Evolutionary conservation across 2,797 vertebrate species (phyloP), one percentile per base, ranked within the genome.

Genomic region (Micrastur ruficollis): DNA sequence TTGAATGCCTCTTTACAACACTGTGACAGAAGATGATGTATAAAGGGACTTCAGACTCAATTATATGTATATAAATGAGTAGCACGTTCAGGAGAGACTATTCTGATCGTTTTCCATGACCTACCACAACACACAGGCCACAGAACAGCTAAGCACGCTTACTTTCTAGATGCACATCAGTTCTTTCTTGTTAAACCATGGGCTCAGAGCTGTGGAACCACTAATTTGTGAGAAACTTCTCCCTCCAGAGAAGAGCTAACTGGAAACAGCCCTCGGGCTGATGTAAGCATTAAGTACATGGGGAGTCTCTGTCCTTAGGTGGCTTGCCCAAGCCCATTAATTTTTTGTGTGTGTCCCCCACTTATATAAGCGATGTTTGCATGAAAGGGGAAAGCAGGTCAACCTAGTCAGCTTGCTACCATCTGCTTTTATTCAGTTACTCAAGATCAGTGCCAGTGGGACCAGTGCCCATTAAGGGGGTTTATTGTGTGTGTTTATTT

Each of bases 381-480:
- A 83, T 85, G 96, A 96, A 90, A 96, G 96, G 94, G 88, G 93
- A 97, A 97, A 97, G 94, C 94, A 96, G 97, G 97, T 97, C 97
- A 97, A 89, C 94, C 73, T 68, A 56, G 82, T 63, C 93, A 87
- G 93, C 87, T 91, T 89, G 61, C 86, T 91, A 88, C 94, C 93
- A 96, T 96, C 97, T 95, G 96, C 97, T 97, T 97, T 97, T 95
- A 97, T 98, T 97, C 96, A 93, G 81, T 86, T 95, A 93, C 93
- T 93, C 93, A 83, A 88, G 95, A 95, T 71, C 82, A 88, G 85
- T 96, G 97, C 97, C 96, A 98, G 83, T 92, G 91, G 96, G 95
- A 96, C 61, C 91, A 52, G 31, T 96, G 97, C 95, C 95, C 95
- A 87, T 94, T 92, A 89, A 84, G 66, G 82, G 89, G 94, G 75